Evolutionary conservation across 1,140 invertebrate genomes (phyloP).

Genomic region (Camponotus vicinus): DNA sequence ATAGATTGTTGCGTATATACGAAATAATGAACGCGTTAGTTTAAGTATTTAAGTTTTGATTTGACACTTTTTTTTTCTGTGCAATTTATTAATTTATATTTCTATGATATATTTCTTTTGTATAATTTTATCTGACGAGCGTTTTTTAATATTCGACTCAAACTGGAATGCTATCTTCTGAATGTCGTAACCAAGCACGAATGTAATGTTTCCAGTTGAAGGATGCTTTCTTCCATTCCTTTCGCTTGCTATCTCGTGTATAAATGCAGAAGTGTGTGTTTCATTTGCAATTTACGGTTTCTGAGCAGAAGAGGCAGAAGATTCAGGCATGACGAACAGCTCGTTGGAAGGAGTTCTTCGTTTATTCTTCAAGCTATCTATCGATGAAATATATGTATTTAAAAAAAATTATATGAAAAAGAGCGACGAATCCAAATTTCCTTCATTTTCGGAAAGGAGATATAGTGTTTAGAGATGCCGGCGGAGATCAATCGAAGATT

Average conservation of each 20-base stretch:
- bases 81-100: background rate
- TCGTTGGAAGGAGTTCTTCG: background rate
- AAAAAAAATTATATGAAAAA: background rate
- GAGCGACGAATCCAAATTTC: background rate
- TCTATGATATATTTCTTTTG: background rate
- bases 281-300: background rate
- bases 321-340: background rate
- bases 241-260: background rate
- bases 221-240: background rate
- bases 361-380: conserved; percentile 5
- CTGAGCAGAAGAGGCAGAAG: background rate
- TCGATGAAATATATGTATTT: too few species aligned
- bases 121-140: background rate
- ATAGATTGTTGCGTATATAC: too few species aligned
- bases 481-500: conserved; percentile 43
- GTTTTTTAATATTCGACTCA: background rate
- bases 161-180: background rate
- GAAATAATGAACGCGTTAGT: too few species aligned
- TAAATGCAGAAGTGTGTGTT: background rate
- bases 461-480: too few species aligned
- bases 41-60: too few species aligned
- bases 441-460: background rate
- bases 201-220: background rate
- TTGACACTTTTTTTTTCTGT: too few species aligned
- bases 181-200: background rate